Evolutionary conservation across 2,888 invertebrate genomes (phyloP), one percentile per base, ranked within the genome.

Genomic region (Charanyca ferruginea): DNA sequence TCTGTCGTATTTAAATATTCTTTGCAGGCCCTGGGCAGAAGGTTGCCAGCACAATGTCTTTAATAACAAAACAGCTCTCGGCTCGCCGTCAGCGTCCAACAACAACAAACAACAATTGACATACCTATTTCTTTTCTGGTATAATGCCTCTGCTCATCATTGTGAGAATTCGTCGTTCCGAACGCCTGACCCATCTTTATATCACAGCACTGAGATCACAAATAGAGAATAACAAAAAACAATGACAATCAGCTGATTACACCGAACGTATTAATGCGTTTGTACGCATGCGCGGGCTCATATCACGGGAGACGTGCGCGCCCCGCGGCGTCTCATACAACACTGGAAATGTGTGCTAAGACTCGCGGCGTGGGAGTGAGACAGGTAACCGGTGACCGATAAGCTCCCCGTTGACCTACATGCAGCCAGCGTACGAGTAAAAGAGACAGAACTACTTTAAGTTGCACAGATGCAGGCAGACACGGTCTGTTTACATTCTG

Each of bases 121-220:
- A 80, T 86, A 95, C 96, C 95, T 80, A 92, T 93, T 83, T 95
- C 95, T 87, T 96, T 96, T 81, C 94, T 94, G 76, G 89, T 88
- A 79, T 91, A 92, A 72, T 94, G 93, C 79, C 95, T 87, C 71
- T 81, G 81, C 63, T 94, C 94, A 48, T 93, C 92, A 77, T 90
- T 91, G 85, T 95, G 94, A 41, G 95, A 94, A 74, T 91, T 93
- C 64, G 94, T 91, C 28, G 94, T 95, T 63, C 96, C 96, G 81
- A 96, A 96, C 48, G 94, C 90, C 80, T 96, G 96, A 71, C 96
- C 96, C 96, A 96, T 96, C 79, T 85, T 89, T 73, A 74, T 86
- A 87, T 88, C 91, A 90, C 90, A 88, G 85, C 90, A 90, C 90
- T 85, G 84, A 87, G 84, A 87, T 86, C 89, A 89, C 87, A 86